A percentile compares a stretch with the other conserved stretches of the same genome.
These are phyloP conservation scores for Cheirogaleus medius DNA, from an alignment of 2,113 vertebrate genomes.

Conservation along the genomic window DNA sequence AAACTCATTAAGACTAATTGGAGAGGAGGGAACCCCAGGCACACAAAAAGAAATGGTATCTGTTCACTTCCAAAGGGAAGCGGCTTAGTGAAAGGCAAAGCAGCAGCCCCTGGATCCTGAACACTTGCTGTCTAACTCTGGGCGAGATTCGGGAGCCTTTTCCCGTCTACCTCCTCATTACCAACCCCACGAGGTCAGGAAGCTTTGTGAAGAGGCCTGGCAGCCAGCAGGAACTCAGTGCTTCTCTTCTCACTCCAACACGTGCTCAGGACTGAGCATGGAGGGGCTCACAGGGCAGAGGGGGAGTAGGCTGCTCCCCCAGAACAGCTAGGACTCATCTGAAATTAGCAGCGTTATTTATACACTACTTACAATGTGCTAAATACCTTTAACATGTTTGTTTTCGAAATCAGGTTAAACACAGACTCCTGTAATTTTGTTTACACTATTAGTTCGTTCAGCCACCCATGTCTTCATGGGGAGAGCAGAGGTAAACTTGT, in stretches of 20 bases:
- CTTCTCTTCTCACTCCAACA: neutral
- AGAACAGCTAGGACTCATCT: neutral
- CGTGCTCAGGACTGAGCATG: neutral
- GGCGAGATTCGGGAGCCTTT: neutral
- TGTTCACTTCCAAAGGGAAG: conserved; percentile 28
- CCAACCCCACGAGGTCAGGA: rapidly evolving
- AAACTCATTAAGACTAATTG: conserved; percentile 69
- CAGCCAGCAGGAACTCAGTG: neutral
- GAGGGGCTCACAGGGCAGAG: neutral
- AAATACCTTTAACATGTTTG: conserved; percentile 56
- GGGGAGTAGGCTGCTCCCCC: neutral
- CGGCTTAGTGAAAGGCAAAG: neutral
- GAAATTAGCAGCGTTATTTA: conserved; percentile 49
- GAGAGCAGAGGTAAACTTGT: neutral
- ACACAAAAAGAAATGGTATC: neutral
- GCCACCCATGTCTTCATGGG: conserved; percentile 4
- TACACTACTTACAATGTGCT: neutral
- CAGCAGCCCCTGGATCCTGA: neutral
- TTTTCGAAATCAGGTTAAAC: conserved; percentile 59
- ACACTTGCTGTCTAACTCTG: neutral
- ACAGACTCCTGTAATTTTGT: conserved; percentile 54
- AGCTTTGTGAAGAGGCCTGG: neutral
- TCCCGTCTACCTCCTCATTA: neutral
- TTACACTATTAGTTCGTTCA: conserved; percentile 36
- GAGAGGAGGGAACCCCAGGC: conserved; percentile 37